These are phyloP conservation scores for Aphaenogaster floridana DNA, from an alignment of 1,140 invertebrate species.

Conservation along the genomic window DNA sequence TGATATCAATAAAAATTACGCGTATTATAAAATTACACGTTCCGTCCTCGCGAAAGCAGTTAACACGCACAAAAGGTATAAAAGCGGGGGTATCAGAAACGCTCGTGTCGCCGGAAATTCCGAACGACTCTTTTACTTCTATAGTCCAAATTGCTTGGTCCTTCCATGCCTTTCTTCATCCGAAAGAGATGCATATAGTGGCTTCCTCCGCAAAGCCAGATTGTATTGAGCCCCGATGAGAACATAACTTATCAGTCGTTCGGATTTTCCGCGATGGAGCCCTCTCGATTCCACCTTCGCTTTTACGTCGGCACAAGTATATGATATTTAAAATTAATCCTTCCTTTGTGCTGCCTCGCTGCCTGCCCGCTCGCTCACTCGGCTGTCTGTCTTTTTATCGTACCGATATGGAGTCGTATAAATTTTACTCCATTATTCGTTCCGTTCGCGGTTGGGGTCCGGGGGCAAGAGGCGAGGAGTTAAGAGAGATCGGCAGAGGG, in stretches of 20 bases:
- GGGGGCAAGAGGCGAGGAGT: slow-evolving; percentile 62
- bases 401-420: slow-evolving; percentile 85
- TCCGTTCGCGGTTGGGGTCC: slow-evolving; percentile 63
- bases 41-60: not conserved
- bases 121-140: slow-evolving; percentile 30
- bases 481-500: slow-evolving; percentile 52
- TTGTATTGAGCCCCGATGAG: slow-evolving; percentile 50
- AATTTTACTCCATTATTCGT: slow-evolving; percentile 85
- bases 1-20: slow-evolving; percentile 36
- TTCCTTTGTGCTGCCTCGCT: slow-evolving; percentile 83
- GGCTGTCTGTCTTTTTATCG: slow-evolving; percentile 84
- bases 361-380: slow-evolving; percentile 62
- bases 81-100: slow-evolving; percentile 13
- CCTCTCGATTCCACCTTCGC: slow-evolving; percentile 75
- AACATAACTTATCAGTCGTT: slow-evolving; percentile 77
- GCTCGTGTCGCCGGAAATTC: slow-evolving; percentile 16
- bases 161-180: slow-evolving; percentile 42
- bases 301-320: slow-evolving; percentile 80
- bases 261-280: slow-evolving; percentile 65
- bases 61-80: slow-evolving; percentile 5
- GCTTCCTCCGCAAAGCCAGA: slow-evolving; percentile 62
- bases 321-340: slow-evolving; percentile 87
- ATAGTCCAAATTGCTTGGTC: slow-evolving; percentile 55
- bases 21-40: not conserved
- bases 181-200: slow-evolving; percentile 52